phyloP scores from a whole-genome alignment of 2,797 vertebrate species.

The Hippopotamyrus pictus region DNA sequence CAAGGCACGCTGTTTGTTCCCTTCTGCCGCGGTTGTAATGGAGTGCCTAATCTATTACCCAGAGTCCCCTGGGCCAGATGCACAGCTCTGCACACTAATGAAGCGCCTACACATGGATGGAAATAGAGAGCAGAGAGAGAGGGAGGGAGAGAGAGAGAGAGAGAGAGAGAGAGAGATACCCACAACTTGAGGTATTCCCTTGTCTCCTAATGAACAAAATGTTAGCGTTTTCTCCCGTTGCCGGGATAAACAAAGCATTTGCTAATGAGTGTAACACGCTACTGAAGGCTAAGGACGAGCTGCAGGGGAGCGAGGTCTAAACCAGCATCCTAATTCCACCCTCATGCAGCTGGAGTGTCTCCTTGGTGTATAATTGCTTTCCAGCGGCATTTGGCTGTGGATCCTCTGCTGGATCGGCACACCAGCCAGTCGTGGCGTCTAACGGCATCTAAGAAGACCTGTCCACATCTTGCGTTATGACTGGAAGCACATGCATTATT shows the following conservation, averaged over 20 bases:
- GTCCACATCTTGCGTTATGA: background rate
- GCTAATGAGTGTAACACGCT: background rate
- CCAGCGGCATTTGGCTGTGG: background rate
- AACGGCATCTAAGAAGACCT: background rate
- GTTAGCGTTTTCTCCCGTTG: background rate
- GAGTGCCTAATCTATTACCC: conserved; percentile 34
- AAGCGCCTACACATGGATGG: conserved; percentile 10
- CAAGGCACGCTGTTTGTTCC: conserved; percentile 9
- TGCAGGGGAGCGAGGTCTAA: background rate
- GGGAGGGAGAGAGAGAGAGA: background rate
- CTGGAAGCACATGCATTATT: background rate
- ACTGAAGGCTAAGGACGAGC: background rate
- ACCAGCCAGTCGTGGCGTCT: background rate
- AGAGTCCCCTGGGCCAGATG: conserved; percentile 22
- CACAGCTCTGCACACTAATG: conserved; percentile 27
- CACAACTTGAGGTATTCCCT: background rate
- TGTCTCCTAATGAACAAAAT: background rate
- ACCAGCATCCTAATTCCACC: background rate
- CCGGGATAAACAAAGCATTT: background rate
- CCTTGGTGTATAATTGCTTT: background rate
- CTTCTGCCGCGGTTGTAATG: conserved; percentile 21
- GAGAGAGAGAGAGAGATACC: background rate
- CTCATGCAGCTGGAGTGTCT: background rate
- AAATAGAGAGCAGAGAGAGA: background rate
- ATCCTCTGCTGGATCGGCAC: background rate